Evolutionary conservation across 2,113 vertebrate genomes (phyloP).

Genomic region (Picathartes gymnocephalus): DNA sequence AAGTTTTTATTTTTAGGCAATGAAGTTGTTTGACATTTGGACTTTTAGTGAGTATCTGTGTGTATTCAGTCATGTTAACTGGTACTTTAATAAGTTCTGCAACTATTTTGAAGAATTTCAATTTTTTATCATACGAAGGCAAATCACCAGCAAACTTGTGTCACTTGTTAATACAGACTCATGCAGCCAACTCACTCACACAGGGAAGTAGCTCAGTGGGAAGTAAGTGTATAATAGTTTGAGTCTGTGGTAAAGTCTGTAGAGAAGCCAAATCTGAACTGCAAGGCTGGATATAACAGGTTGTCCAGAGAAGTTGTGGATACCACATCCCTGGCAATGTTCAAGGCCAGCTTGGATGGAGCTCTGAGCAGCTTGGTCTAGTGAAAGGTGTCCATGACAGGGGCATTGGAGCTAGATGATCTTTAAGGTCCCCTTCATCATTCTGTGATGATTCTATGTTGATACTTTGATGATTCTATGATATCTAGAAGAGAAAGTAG

Average conservation of each 20-base stretch:
- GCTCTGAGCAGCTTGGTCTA: not conserved
- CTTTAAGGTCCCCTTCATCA: not conserved
- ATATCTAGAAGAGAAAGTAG: not conserved
- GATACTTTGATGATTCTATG: not conserved
- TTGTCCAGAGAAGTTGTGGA: not conserved
- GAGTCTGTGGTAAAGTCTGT: not conserved
- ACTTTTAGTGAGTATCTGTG: not conserved
- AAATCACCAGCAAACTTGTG: not conserved
- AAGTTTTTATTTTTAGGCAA: not conserved
- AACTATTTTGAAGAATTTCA: not conserved
- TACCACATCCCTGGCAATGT: not conserved
- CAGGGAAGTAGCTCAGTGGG: not conserved
- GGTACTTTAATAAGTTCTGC: not conserved
- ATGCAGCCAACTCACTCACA: not conserved
- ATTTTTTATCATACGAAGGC: not conserved
- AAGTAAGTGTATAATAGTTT: not conserved
- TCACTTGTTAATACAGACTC: not conserved
- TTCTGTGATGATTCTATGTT: not conserved
- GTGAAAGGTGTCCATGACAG: not conserved
- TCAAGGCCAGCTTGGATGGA: not conserved
- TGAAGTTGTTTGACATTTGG: not conserved
- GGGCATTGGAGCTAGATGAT: not conserved
- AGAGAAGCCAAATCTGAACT: not conserved
- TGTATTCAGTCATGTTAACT: not conserved
- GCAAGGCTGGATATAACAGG: not conserved